A percentile compares a stretch with the other conserved stretches of the same genome.
phyloP scores from a whole-genome alignment of 2,113 vertebrate genomes.

The Oreochromis spilurus region DNA sequence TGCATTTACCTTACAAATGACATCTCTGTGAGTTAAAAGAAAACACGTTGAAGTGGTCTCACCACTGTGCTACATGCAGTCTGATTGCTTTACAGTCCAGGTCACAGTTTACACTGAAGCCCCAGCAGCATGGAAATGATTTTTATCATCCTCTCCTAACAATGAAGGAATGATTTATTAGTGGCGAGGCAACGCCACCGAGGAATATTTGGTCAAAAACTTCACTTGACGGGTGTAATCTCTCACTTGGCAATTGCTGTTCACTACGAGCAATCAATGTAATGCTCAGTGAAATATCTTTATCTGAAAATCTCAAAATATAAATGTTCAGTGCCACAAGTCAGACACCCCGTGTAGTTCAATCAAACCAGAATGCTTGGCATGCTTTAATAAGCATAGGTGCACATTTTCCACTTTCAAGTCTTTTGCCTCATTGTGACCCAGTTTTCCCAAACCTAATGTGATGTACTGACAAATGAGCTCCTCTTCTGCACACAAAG shows the following conservation, averaged over 20 bases:
- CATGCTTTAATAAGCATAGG: constrained; percentile 39
- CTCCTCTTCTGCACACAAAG: background rate
- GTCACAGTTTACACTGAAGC: background rate
- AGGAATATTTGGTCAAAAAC: background rate
- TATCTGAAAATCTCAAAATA: constrained; percentile 18
- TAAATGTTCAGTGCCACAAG: constrained; percentile 20
- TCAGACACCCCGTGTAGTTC: constrained; percentile 1
- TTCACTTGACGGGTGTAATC: constrained; percentile 1
- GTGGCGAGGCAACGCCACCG: background rate
- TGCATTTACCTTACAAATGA: background rate
- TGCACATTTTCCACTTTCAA: constrained; percentile 33
- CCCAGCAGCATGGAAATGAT: background rate
- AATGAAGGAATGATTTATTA: background rate
- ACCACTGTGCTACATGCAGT: background rate
- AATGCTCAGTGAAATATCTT: constrained; percentile 17
- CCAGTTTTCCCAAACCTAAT: constrained; percentile 22
- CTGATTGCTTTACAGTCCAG: background rate
- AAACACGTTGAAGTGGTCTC: background rate
- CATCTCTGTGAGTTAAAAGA: background rate
- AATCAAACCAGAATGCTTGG: background rate
- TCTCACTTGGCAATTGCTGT: background rate
- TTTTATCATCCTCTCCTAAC: background rate
- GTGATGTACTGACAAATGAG: constrained; percentile 18
- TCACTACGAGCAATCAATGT: constrained; percentile 1
- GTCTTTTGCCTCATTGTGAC: constrained; percentile 30